Base-by-base conservation (phyloP, 2,888 invertebrate genomes). In the Cheilosia grossa region DNA sequence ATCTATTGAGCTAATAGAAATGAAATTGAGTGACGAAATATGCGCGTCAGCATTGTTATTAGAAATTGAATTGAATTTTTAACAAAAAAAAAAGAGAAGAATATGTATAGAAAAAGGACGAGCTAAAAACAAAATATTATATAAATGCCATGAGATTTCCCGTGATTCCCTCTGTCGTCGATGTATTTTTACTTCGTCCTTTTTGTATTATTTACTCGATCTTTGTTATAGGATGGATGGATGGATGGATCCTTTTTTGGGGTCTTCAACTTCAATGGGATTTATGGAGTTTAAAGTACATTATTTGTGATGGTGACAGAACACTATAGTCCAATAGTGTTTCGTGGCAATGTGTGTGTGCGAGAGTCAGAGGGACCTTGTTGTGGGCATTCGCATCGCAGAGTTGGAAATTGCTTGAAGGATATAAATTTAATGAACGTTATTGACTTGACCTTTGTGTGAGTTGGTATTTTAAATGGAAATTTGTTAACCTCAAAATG, bases 391-490 rank as follows among this genome's bases (percentile, higher is more conserved):
- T 61, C 70, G 53, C 33, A 33, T 30, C 40, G 40, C 7, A 30
- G 33, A 30, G 33, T 44, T 47, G 47, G 3, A 13, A 24, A 61
- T 63, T 59, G 53, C 64, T 53, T 19, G 15, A 64, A 37, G 74
- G 54, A 27, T 67, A 81, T 75, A 82, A 70, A 80, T 80, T 85
- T 66, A 80, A 85, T 80, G 74, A 80, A 80, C 66, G 70, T 61
- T 85, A 85, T 85, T 85, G 83, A 85, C 80, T 85, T 85, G 83
- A 80, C 83, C 80, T 85, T 83, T 85, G 83, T 64, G 80, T 61
- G 61, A 37, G 37, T 64, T 80, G 83, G 70, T 30, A 80, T 75
- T 80, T 75, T 80, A 72, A 70, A 85, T 75, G 80, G 83, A 80
- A 85, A 83, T 83, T 83, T 83, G 80, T 70, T 80, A 85, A 75